Evolutionary conservation across 2,888 invertebrate genomes (phyloP), one percentile per base, ranked within the genome.

Genomic region (Belgica antarctica): DNA sequence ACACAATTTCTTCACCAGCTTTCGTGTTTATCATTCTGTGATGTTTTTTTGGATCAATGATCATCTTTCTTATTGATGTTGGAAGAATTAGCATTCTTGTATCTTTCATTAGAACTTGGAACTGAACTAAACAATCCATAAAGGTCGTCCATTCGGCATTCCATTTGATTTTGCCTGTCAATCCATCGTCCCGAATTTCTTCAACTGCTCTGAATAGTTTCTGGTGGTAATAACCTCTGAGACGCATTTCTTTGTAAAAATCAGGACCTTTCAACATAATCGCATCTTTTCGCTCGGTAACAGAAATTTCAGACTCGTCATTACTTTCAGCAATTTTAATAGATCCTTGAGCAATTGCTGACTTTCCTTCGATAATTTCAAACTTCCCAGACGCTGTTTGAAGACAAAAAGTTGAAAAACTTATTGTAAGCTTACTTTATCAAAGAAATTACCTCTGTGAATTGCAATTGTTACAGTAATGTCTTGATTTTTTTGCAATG

Each of bases 61-160:
- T 77, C 2, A 86, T 72, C 70, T 81, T 82, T 46, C 81, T 80
- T 62, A 87, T 82, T 27, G 82, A 79, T 1, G 85, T 85, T 0
- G 87, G 87, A 4, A 87, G 80, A 71, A 81, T 81, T 0, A 87
- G 77, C 24, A 80, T 78, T 57, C 83, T 77, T 0, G 79, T 78
- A 12, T 82, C 80, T 22, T 76, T 73, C 1, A 78, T 77, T 0
- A 86, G 72, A 28, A 87, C 80, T 57, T 83, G 79, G 73, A 86
- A 81, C 75, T 89, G 88, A 52, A 89, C 78, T 82, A 88, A 84
- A 17, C 84, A 85, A 74, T 89, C 89, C 77, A 88, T 80, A 76
- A 86, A 88, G 0, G 86, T 82, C 2, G 87, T 83, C 87, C 87
- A 89, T 74, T 87, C 86, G 72, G 83, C 83, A 5, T 76, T 77